These are phyloP conservation scores for Ptilorrhoa leucosticta DNA, from an alignment of 2,113 vertebrate species.

Conservation along the genomic window DNA sequence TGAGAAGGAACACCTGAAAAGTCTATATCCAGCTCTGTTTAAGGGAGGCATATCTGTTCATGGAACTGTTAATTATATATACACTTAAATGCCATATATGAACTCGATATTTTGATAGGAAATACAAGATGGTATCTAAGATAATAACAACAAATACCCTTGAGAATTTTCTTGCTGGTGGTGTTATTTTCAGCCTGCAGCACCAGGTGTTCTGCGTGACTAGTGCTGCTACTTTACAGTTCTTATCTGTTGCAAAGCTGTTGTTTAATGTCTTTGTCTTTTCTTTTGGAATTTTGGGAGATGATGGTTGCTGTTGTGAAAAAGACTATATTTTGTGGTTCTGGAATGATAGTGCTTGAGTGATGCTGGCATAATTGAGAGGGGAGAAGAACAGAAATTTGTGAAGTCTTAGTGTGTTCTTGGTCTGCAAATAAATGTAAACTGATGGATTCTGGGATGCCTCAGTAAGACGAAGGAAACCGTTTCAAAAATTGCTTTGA, in stretches of 20 bases:
- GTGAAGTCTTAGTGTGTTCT: neutral
- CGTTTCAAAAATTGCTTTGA: neutral
- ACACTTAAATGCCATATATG: neutral
- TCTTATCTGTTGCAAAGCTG: neutral
- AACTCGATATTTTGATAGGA: neutral
- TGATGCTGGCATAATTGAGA: neutral
- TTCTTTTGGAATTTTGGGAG: neutral
- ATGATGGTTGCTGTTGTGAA: neutral
- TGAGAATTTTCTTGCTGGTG: neutral
- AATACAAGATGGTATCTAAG: neutral
- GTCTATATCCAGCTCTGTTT: neutral
- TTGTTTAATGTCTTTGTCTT: neutral
- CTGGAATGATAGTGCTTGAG: neutral
- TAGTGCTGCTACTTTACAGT: neutral
- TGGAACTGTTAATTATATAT: neutral
- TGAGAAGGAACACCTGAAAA: neutral
- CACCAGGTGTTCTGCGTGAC: neutral
- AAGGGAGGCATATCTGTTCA: neutral
- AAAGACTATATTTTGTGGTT: neutral
- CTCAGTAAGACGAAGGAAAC: neutral
- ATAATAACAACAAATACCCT: neutral
- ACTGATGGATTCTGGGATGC: neutral
- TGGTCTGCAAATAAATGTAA: neutral
- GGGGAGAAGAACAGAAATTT: neutral
- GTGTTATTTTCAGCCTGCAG: neutral